phyloP scores from a whole-genome alignment of 2,113 vertebrate species.

The Pardalotus punctatus region DNA sequence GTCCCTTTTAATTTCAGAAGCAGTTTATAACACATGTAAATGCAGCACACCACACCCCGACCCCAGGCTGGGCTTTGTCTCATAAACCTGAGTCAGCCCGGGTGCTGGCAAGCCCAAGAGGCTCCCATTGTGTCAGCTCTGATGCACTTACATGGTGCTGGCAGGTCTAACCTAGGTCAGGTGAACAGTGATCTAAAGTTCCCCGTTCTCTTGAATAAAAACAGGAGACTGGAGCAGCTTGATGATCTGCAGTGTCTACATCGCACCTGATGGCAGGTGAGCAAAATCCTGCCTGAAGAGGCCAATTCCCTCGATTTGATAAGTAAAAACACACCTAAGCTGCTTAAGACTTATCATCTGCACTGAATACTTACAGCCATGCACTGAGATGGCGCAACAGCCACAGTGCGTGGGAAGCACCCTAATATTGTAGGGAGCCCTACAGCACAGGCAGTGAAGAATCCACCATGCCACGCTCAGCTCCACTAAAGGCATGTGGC shows the following conservation, averaged over 20 bases:
- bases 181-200: not conserved
- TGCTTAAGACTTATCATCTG: not conserved
- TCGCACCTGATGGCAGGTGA: not conserved
- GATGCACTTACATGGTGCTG: not conserved
- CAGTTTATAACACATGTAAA: not conserved
- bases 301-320: rapidly evolving
- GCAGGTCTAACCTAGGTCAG: not conserved
- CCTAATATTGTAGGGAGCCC: not conserved
- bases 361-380: not conserved
- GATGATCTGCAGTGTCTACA: not conserved
- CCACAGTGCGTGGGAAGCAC: not conserved
- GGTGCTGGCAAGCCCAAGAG: not conserved
- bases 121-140: rapidly evolving
- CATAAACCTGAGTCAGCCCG: not conserved
- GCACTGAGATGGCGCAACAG: not conserved
- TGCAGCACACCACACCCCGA: not conserved
- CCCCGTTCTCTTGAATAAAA: not conserved
- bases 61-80: not conserved
- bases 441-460: rapidly evolving
- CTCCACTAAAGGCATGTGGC: not conserved
- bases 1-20: not conserved
- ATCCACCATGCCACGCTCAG: rapidly evolving
- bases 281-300: not conserved
- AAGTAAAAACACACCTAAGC: not conserved
- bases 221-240: not conserved